These are phyloP conservation scores for Nibea coibor DNA, from an alignment of 2,113 vertebrate species.

Conservation along the genomic window DNA sequence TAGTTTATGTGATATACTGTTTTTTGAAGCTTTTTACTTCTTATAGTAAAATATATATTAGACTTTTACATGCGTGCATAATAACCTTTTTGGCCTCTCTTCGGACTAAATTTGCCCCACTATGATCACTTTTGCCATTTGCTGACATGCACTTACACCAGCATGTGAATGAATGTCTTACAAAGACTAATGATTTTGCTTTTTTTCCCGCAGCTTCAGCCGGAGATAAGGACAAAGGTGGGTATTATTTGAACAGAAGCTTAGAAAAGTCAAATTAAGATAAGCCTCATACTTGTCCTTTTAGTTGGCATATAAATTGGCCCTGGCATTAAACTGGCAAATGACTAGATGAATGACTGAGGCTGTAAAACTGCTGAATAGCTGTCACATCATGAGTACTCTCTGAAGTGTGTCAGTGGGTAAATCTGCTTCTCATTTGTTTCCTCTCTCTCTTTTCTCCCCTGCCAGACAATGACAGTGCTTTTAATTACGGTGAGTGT, in stretches of 20 bases:
- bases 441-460: constrained; percentile 57
- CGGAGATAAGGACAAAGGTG: constrained; percentile 74
- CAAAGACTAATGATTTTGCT: constrained; percentile 27
- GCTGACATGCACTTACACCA: constrained; percentile 30
- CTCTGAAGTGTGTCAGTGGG: constrained; percentile 52
- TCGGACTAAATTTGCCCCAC: neutral
- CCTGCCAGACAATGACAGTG: constrained; percentile 77
- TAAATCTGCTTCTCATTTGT: constrained; percentile 57
- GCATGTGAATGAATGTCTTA: constrained; percentile 24
- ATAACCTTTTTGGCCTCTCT: neutral
- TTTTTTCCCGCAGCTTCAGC: constrained; percentile 70
- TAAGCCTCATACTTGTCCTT: constrained; percentile 16
- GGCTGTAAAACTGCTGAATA: constrained; percentile 46
- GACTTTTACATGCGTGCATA: neutral
- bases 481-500: constrained; percentile 85
- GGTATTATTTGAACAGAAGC: constrained; percentile 42
- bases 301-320: constrained; percentile 32
- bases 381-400: constrained; percentile 42
- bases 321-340: constrained; percentile 14
- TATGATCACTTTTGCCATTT: constrained; percentile 14
- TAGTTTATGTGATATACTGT: neutral
- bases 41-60: neutral
- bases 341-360: constrained; percentile 46
- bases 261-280: constrained; percentile 53
- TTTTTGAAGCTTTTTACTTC: neutral